These are phyloP conservation scores for Luscinia megarhynchos DNA, from an alignment of 2,797 vertebrate genomes.

Conservation along the genomic window DNA sequence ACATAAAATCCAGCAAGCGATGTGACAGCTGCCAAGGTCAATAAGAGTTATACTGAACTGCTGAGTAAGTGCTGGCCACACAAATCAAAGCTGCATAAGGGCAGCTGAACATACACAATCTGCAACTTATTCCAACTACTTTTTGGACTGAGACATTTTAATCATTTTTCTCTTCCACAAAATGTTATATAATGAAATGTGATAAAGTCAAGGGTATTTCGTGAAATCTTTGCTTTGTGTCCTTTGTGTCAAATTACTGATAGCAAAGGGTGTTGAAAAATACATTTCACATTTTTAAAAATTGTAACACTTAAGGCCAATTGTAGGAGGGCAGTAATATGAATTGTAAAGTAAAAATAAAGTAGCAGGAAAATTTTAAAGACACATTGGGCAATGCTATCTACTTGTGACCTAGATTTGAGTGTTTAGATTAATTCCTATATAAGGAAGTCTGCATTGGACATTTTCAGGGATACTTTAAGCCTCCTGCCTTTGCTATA, in stretches of 20 bases:
- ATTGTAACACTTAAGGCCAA: background rate
- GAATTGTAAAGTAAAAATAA: conserved; percentile 21
- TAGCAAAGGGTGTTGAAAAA: conserved; percentile 5
- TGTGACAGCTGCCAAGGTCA: conserved; percentile 78
- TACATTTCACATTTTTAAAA: background rate
- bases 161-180: conserved; percentile 24
- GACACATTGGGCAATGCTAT: background rate
- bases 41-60: conserved; percentile 74
- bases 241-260: conserved; percentile 23
- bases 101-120: conserved; percentile 65
- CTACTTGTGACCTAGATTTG: background rate
- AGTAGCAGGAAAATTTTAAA: background rate
- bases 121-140: conserved; percentile 62
- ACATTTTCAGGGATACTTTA: background rate
- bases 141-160: conserved; percentile 49
- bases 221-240: background rate
- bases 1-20: conserved; percentile 69
- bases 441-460: background rate
- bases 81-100: conserved; percentile 69
- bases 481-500: background rate
- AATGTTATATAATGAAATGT: conserved; percentile 2
- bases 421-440: background rate
- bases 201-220: conserved; percentile 41
- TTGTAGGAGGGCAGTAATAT: background rate
- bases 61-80: conserved; percentile 72